Base-by-base conservation (phyloP, 2,113 vertebrate genomes). In the Conger conger region DNA sequence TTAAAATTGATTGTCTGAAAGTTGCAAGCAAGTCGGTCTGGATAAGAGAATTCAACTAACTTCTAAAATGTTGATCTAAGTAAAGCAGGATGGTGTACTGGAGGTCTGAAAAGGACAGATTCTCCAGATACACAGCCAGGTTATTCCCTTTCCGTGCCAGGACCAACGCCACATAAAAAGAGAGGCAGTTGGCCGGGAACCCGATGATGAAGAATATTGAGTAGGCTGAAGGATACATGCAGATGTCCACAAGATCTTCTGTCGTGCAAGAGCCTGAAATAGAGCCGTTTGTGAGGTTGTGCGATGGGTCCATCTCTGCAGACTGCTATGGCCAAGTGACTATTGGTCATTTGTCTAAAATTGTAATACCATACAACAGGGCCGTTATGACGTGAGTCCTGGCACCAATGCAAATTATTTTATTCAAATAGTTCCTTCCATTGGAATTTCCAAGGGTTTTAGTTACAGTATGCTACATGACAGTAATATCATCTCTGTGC, bases 171-270 rank as follows among this genome's bases (percentile, higher is more conserved):
- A 96, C 95, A 88, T 96, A 96, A 33, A 97, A 89, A 0, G 97
- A 95, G 86, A 97, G 89, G 88, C 95, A 96, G 91, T 97, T 97
- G 78, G 96, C 95, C 0, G 96, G 96, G 88, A 97, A 94, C 68
- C 96, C 95, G 85, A 97, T 54, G 53, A 94, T 89, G 60, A 97
- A 96, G 35, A 97, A 96, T 0, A 93, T 68, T 54, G 96, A 84
- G 17, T 98, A 97, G 3, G 91, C 91, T 27, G 94, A 87, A 0
- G 96, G 96, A 73, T 96, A 96, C 82, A 97, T 88, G 8, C 15
- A 0, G 5, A 1, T 0, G 15, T 88, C 88, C 86, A 89, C 83
- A 0, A 0, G 6, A 13, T 87, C 45, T 2, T 60, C 79, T 57
- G 53, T 1, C 0, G 1, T 18, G 38, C 88, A 87, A 18, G 13